Percentiles rank a stretch among this genome's conserved stretches.
Evolutionary conservation across 2,888 invertebrate species (phyloP).

Genomic region (Agrotis ipsilon): DNA sequence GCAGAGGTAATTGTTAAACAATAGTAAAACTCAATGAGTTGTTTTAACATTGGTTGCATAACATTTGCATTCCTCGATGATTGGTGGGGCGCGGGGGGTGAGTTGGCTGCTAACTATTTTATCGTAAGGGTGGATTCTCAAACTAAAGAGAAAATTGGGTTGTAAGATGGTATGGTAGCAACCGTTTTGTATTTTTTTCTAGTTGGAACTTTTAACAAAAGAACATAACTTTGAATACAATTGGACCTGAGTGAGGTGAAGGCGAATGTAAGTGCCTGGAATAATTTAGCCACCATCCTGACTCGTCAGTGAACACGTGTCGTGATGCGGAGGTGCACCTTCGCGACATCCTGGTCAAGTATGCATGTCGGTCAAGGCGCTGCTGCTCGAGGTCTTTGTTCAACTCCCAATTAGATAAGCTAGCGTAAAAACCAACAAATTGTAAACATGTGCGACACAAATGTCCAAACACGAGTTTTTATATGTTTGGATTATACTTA

Average conservation of each 20-base stretch:
- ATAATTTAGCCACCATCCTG: neutral
- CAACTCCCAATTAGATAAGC: slow-evolving; percentile 55
- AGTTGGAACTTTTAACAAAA: slow-evolving; percentile 6
- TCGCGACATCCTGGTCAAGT: slow-evolving; percentile 28
- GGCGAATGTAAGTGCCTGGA: neutral
- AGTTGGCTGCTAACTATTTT: neutral
- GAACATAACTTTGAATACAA: neutral
- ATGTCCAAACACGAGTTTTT: slow-evolving; percentile 54
- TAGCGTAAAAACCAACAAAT: slow-evolving; percentile 31
- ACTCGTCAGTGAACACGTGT: neutral
- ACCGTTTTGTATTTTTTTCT: neutral
- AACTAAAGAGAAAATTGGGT: neutral
- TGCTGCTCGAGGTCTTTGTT: slow-evolving; percentile 33
- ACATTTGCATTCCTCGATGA: slow-evolving; percentile 31
- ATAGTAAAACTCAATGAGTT: slow-evolving; percentile 36
- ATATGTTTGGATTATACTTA: slow-evolving; percentile 53
- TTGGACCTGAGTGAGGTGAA: neutral
- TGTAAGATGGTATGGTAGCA: neutral
- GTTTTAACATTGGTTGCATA: slow-evolving; percentile 34
- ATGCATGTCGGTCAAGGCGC: slow-evolving; percentile 49
- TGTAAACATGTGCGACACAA: slow-evolving; percentile 49
- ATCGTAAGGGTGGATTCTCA: neutral
- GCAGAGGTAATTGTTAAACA: slow-evolving; percentile 19
- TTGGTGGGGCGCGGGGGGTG: neutral
- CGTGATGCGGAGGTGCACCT: slow-evolving; percentile 11